phyloP scores from a whole-genome alignment of 2,888 invertebrate species.

The Microdon myrmicae region DNA sequence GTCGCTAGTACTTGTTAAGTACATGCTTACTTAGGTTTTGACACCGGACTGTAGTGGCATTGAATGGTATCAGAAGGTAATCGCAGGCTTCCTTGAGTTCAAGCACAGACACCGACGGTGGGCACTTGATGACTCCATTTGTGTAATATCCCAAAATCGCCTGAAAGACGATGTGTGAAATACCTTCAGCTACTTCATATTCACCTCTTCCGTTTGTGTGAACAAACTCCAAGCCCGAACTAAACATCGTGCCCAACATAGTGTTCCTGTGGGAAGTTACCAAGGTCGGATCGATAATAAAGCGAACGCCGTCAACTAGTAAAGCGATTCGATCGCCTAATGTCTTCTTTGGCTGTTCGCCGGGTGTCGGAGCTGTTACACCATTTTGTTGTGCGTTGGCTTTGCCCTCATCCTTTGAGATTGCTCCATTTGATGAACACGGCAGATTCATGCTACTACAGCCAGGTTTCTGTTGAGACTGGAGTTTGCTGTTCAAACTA shows the following conservation, averaged over 20 bases:
- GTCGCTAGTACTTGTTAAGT: background rate
- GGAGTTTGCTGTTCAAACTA: conserved; percentile 50
- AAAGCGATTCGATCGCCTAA: conserved; percentile 81
- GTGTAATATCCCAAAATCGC: conserved; percentile 96
- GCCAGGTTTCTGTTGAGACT: conserved; percentile 46
- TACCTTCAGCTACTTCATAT: conserved; percentile 96
- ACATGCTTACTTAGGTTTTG: conserved; percentile 92
- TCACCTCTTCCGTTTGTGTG: conserved; percentile 96
- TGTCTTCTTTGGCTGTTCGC: conserved; percentile 47
- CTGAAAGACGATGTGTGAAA: conserved; percentile 93
- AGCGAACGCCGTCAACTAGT: conserved; percentile 96
- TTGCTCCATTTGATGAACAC: conserved; percentile 55
- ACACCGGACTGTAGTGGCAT: conserved; percentile 93
- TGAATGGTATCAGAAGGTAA: conserved; percentile 97
- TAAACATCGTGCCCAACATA: conserved; percentile 99
- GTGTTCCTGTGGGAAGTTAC: conserved; percentile 97
- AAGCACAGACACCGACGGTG: conserved; percentile 94
- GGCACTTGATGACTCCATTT: conserved; percentile 90
- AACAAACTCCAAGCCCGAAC: conserved; percentile 89
- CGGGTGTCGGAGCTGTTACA: conserved; percentile 15
- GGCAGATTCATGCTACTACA: conserved; percentile 33
- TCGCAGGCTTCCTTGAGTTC: conserved; percentile 98
- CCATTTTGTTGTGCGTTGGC: conserved; percentile 18
- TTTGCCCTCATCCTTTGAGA: conserved; percentile 57
- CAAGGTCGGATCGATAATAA: conserved; percentile 91